Evolutionary conservation across 2,888 invertebrate species (phyloP).

Genomic region (Drosophila aldrichi): DNA sequence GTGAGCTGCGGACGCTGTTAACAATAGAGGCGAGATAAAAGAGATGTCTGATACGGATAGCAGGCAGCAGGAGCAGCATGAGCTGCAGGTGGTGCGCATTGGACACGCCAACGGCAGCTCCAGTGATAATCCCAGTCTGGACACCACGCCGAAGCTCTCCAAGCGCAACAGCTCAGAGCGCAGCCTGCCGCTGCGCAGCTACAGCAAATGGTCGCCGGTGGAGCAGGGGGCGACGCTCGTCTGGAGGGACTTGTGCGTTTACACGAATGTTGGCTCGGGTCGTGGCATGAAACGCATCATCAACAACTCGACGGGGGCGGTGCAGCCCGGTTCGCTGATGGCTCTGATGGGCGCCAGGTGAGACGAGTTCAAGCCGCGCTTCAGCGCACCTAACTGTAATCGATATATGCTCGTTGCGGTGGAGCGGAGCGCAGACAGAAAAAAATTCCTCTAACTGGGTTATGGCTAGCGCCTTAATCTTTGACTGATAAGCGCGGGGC

Average conservation of each 20-base stretch:
- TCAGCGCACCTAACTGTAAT: conserved; percentile 23
- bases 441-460: conserved; percentile 52
- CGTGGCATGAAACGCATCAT: conserved; percentile 89
- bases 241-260: conserved; percentile 92
- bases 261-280: conserved; percentile 86
- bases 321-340: conserved; percentile 92
- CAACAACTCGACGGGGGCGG: conserved; percentile 93
- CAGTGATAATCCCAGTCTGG: conserved; percentile 55
- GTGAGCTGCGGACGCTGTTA: conserved; percentile 22
- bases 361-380: conserved; percentile 58
- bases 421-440: conserved; percentile 10
- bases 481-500: conserved; percentile 36
- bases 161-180: conserved; percentile 83
- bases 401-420: conserved; percentile 24
- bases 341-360: conserved; percentile 95
- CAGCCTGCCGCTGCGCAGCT: conserved; percentile 85
- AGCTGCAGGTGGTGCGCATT: conserved; percentile 60
- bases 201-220: conserved; percentile 87
- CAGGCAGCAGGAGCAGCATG: conserved; percentile 47
- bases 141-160: conserved; percentile 70
- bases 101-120: conserved; percentile 29
- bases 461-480: conserved; percentile 37
- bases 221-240: conserved; percentile 90
- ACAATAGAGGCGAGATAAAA: not conserved
- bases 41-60: conserved; percentile 64